Conservation (phyloP, 1,140 invertebrate genomes). For the Pseudomyrmex flavicornis region DNA sequence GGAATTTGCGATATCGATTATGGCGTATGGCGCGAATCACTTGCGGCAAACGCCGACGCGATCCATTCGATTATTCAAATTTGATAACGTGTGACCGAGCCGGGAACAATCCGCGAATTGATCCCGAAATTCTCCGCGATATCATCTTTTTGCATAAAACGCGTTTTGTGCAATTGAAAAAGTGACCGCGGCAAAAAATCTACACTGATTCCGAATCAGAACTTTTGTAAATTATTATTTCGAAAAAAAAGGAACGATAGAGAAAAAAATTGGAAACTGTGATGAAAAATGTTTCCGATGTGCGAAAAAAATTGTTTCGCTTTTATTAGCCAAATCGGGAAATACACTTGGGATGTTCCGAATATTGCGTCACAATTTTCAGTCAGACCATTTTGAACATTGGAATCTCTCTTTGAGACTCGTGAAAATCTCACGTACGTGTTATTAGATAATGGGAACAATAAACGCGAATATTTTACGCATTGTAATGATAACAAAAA, state of each 20-base stretch:
- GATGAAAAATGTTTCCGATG: neutral
- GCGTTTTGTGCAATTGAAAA: slow-evolving; percentile 1
- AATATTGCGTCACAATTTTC: no score
- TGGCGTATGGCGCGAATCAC: slow-evolving; percentile 6
- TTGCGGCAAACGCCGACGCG: neutral
- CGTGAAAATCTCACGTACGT: neutral
- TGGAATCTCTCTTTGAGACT: neutral
- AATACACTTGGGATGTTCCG: no score
- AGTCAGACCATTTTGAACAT: slow-evolving; percentile 10
- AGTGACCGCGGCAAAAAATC: neutral
- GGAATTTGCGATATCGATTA: slow-evolving; percentile 25
- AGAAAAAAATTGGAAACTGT: neutral
- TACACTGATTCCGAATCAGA: neutral
- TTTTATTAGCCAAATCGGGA: neutral
- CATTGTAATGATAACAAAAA: slow-evolving; percentile 16
- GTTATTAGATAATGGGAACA: slow-evolving; percentile 24
- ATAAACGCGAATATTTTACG: slow-evolving; percentile 44
- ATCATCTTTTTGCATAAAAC: slow-evolving; percentile 29
- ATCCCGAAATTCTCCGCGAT: neutral
- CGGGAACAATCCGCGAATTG: slow-evolving; percentile 26
- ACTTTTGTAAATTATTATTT: slow-evolving; percentile 28
- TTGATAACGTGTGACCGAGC: slow-evolving; percentile 24
- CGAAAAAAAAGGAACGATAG: neutral
- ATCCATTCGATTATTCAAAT: slow-evolving; percentile 33
- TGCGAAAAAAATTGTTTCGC: neutral